Evolutionary conservation across 2,888 invertebrate species (phyloP).

Genomic region (Mellilla xanthometata): DNA sequence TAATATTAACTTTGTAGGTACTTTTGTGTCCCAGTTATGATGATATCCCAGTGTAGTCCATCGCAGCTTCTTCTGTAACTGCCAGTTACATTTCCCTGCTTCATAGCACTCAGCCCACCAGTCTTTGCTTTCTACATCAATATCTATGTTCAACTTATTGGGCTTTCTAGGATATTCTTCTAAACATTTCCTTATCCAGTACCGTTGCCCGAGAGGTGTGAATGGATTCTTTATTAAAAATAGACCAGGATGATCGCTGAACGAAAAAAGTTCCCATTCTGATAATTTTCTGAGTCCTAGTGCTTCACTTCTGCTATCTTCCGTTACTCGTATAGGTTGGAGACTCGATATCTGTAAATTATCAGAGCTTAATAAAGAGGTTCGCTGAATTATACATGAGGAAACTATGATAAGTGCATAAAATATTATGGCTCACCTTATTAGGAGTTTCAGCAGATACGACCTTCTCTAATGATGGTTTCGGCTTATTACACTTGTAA

Average conservation of each 20-base stretch:
- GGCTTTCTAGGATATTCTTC: conserved; percentile 89
- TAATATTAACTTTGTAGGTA: conserved; percentile 61
- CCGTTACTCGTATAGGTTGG: conserved; percentile 10
- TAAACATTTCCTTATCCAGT: conserved; percentile 91
- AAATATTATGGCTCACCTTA: conserved; percentile 36
- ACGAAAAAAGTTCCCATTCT: conserved; percentile 85
- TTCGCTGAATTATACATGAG: neutral
- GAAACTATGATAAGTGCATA: too few species aligned
- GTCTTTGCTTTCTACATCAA: conserved; percentile 62
- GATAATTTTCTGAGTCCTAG: conserved; percentile 50
- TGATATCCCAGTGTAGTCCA: conserved; percentile 99
- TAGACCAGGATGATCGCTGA: conserved; percentile 87
- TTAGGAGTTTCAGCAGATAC: conserved; percentile 72
- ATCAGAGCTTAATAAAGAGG: neutral
- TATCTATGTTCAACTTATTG: conserved; percentile 87
- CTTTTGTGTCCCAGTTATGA: conserved; percentile 98
- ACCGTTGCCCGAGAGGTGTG: conserved; percentile 87
- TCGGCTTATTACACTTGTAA: conserved; percentile 87
- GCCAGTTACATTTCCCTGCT: conserved; percentile 59
- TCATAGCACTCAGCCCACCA: conserved; percentile 86
- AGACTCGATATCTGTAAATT: conserved; percentile 32
- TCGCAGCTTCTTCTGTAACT: conserved; percentile 83
- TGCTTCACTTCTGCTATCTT: conserved; percentile 45
- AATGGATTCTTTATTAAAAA: conserved; percentile 93
- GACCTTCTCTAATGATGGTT: conserved; percentile 85